These are phyloP conservation scores for Sitta carolinensis DNA, from an alignment of 2,797 vertebrate genomes.

Conservation along the genomic window DNA sequence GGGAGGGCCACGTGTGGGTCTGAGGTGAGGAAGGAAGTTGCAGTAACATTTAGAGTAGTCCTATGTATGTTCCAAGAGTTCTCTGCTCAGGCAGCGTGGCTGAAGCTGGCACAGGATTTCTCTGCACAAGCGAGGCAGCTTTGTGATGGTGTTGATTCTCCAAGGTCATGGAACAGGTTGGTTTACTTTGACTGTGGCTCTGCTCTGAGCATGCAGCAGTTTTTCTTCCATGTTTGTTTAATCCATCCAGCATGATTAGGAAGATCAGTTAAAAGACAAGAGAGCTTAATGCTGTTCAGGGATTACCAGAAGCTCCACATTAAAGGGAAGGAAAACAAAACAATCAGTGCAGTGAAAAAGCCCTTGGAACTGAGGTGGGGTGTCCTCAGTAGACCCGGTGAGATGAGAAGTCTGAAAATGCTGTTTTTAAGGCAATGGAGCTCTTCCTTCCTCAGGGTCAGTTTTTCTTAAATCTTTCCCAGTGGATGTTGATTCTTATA, in stretches of 20 bases:
- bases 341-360: neutral
- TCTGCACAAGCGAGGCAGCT: neutral
- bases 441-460: neutral
- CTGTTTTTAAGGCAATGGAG: neutral
- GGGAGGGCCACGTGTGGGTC: neutral
- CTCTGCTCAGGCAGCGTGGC: neutral
- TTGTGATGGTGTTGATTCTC: slow-evolving; percentile 31
- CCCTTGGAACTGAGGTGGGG: neutral
- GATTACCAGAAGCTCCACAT: neutral
- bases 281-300: neutral
- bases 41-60: neutral
- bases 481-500: neutral
- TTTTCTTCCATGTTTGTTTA: slow-evolving; percentile 21
- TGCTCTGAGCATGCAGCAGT: neutral
- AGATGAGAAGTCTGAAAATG: neutral
- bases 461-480: neutral
- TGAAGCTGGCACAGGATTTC: slow-evolving; percentile 25
- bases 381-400: neutral
- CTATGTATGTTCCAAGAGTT: neutral
- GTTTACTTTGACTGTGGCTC: neutral
- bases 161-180: neutral
- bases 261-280: neutral
- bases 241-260: neutral
- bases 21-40: slow-evolving; percentile 32
- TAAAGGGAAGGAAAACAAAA: slow-evolving; percentile 7